Evolutionary conservation across 2,113 vertebrate species (phyloP).

Genomic region (Paramormyrops kingsleyae): DNA sequence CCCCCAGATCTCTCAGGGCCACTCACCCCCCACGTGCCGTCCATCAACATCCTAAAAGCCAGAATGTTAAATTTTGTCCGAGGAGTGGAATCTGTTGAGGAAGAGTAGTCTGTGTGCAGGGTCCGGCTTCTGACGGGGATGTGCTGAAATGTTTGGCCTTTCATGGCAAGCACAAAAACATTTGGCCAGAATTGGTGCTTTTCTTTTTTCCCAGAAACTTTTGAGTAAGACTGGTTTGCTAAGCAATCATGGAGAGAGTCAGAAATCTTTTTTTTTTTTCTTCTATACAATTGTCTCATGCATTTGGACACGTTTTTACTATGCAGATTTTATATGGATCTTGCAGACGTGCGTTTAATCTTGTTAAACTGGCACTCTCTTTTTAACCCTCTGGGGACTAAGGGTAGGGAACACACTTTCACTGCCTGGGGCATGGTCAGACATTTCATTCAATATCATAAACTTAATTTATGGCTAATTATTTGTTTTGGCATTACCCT

Average conservation of each 20-base stretch:
- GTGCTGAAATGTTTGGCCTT: neutral
- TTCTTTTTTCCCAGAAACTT: neutral
- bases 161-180: neutral
- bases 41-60: neutral
- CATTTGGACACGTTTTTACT: neutral
- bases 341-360: neutral
- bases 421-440: too few relatives aligned
- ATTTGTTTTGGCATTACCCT: too few relatives aligned
- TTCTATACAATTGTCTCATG: neutral
- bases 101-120: neutral
- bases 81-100: neutral
- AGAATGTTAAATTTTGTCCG: neutral
- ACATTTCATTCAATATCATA: too few relatives aligned
- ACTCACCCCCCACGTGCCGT: neutral
- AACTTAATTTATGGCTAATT: too few relatives aligned
- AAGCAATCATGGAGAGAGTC: neutral
- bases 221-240: neutral
- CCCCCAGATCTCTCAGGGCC: neutral
- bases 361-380: neutral
- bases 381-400: neutral
- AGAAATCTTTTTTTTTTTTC: neutral
- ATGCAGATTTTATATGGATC: neutral
- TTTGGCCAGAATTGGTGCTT: neutral
- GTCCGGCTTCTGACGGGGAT: neutral
- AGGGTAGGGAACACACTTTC: too few relatives aligned